These are phyloP conservation scores for Poecilia wingei DNA, from an alignment of 2,797 vertebrate genomes.

Conservation along the genomic window DNA sequence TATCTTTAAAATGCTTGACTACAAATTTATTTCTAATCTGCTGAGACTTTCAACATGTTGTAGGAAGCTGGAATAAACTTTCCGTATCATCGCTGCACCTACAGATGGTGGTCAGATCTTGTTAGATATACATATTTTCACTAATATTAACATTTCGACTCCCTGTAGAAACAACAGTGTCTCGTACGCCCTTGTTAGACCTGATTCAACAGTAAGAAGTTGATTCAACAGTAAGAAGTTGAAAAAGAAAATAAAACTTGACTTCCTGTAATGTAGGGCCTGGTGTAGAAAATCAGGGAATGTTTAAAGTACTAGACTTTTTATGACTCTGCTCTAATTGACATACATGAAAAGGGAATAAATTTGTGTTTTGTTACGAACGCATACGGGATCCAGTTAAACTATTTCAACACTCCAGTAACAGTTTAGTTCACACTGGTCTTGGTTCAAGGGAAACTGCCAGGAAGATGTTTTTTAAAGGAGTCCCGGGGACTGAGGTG, in stretches of 20 bases:
- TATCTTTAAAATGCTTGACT: no score
- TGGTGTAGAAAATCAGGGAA: neutral
- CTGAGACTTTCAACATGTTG: neutral
- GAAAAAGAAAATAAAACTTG: neutral
- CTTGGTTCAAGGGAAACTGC: neutral
- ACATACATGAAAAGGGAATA: neutral
- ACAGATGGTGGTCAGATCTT: neutral
- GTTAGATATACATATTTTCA: neutral
- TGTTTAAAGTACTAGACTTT: neutral
- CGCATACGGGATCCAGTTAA: neutral
- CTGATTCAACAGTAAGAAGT: neutral
- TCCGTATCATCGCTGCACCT: neutral
- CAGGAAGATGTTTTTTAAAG: neutral
- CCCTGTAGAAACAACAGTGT: neutral
- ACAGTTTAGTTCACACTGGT: neutral
- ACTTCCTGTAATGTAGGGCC: neutral
- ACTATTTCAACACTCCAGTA: neutral
- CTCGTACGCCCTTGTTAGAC: neutral
- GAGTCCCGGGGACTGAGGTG: neutral
- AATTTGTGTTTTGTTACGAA: neutral
- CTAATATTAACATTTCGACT: neutral
- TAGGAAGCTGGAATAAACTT: neutral
- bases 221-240: neutral
- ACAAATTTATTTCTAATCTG: no score
- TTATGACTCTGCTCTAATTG: neutral